Evolutionary conservation across 2,113 vertebrate species (phyloP), one percentile per base, ranked within the genome.

Genomic region (Egretta garzetta): DNA sequence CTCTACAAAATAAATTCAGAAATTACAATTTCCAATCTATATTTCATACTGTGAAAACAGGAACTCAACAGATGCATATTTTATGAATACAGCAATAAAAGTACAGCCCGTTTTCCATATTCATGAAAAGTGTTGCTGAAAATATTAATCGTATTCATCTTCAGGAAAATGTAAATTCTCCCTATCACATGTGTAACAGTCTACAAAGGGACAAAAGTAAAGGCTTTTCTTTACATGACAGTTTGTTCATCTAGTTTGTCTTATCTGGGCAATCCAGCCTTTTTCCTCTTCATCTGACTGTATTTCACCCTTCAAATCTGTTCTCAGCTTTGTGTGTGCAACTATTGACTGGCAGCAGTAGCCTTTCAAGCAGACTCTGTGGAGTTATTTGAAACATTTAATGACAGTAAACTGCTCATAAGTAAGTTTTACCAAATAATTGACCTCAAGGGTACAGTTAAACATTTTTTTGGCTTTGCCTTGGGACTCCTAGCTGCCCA

Each of bases 31-130:
- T 93, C 77, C 35, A 49, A 64, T 60, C 73, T 10, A 55, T 77
- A 75, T 83, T 94, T 86, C 59, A 92, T 60, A 91, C 53, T 95
- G 75, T 95, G 88, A 97, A 93, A 94, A 95, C 83, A 91, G 39
- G 32, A 94, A 53, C 76, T 83, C 88, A 94, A 41, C 76, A 96
- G 76, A 90, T 94, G 91, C 81, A 97, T 93, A 93, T 94, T 97
- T 97, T 97, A 94, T 96, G 97, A 94, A 90, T 49, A 92, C 24
- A 96, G 50, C 92, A 97, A 96, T 95, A 96, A 96, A 85, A 96
- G 80, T 80, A 80, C 64, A 95, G 59, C 62, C 90, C 95, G 49
- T 85, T 85, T 97, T 98, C 85, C 93, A 98, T 97, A 98, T 97
- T 97, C 95, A 98, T 97, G 83, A 92, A 82, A 77, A 91, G 70